Evolutionary conservation across 2,888 invertebrate species (phyloP), one percentile per base, ranked within the genome.

Genomic region (Melieria crassipennis): DNA sequence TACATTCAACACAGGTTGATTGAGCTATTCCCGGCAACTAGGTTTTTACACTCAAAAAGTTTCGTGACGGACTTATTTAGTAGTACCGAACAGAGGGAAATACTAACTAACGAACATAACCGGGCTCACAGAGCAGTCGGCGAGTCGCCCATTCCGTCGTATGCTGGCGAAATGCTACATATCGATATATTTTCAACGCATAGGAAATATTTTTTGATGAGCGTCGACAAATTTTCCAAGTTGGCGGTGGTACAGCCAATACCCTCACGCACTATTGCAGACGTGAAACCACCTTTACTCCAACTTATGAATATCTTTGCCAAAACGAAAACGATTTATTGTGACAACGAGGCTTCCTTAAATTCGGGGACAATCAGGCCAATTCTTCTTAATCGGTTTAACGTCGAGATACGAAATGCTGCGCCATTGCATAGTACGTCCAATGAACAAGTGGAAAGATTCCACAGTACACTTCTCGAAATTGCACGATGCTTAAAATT

Each of bases 161-260:
- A 64, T 42, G n/a, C 67, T 63, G 71, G 71, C n/a, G 64, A 71
- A 58, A 64, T 71, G 1, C 52, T 68, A 5, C 64, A 16, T 16
- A 16, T 16, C n/a, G 72, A 69, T 45, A 78, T 78, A 42, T 76
- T 73, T 63, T 75, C 66, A 2, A 77, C 77, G n/a, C 71, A 74
- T 46, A 56, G 48, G 52, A 78, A 71, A 69, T 64, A 66, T 78
- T 78, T 78, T 45, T 68, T 76, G 42, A 76, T 73, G 3, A 76
- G 72, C 16, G 43, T 76, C 42, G 76, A 75, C 65, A 78, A 76
- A 65, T 76, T 77, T 60, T 16, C 77, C 75, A 77, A 75, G 73
- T 76, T 78, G 56, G 72, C 73, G 7, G 60, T 79, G 48, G 74
- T 76, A 4, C 73, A 77, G 46, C 73, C 75, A 7, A 75, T 79